Base-by-base conservation (phyloP, 2,888 invertebrate species). In the Agrochola lychnidis region DNA sequence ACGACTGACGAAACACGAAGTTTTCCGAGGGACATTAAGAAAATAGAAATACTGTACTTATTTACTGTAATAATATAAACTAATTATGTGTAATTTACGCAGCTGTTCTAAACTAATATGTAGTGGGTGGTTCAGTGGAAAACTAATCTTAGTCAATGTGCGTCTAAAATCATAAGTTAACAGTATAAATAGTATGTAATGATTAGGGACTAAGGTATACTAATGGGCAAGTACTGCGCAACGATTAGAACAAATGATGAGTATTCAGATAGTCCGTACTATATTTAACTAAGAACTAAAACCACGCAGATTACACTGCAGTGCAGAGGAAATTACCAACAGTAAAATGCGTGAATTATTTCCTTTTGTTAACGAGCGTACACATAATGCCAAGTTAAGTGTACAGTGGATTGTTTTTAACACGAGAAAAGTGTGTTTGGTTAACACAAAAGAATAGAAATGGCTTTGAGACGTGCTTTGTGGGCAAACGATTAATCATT, bases 311-410 rank as follows among this genome's bases (percentile, higher is more conserved):
- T 87, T 85, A 88, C 85, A 81, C 73, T 72, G 70, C 67, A 57
- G 76, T 79, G 79, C 82, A 85, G n/a, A 83, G 85, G 81, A 87
- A 88, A 87, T 88, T 82, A 80, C 78, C 22, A 83, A 84, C 86
- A 76, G 89, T 89, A 82, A 82, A 87, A 84, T 88, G 85, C 86
- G 83, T 86, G 87, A 89, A 88, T 88, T 88, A 88, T 90, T 86
- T 88, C 86, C 89, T 85, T 90, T 91, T 90, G 90, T 91, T 89
- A 90, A 88, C 87, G 81, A 88, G 85, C 40, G 66, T 82, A 78
- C 76, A 79, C 76, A 56, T 79, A 42, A 80, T 75, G 78, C 73
- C 69, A 73, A 63, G 69, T 81, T 74, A 87, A 80, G 71, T 85
- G 81, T 82, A 78, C 72, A 81, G 68, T 81, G 36, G 40, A 80